Conservation (phyloP, 2,888 invertebrate species). For the Papilio protenor region DNA sequence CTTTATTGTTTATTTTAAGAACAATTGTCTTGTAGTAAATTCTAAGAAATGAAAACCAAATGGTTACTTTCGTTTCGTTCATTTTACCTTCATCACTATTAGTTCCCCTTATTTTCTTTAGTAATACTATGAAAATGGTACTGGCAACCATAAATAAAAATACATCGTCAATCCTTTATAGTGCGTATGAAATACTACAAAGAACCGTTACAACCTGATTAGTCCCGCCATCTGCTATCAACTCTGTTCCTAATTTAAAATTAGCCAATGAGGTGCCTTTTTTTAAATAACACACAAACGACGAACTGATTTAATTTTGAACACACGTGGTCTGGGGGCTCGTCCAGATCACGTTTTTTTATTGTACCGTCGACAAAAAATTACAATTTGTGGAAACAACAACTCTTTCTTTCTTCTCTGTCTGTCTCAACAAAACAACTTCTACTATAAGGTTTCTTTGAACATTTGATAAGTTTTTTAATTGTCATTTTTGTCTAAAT, state of each 20-base stretch:
- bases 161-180: not conserved
- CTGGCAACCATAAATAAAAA: not conserved
- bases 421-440: not conserved
- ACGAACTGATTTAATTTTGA: constrained; percentile 43
- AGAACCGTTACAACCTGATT: constrained; percentile 19
- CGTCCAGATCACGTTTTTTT: constrained; percentile 52
- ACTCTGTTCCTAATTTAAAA: constrained; percentile 35
- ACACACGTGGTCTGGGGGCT: constrained; percentile 63
- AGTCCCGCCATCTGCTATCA: constrained; percentile 2
- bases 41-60: not conserved
- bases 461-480: not conserved
- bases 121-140: not conserved
- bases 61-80: not conserved
- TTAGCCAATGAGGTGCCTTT: constrained; percentile 36
- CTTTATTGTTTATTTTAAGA: not conserved
- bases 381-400: not conserved
- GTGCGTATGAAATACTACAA: not conserved
- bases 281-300: constrained; percentile 28
- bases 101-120: not conserved
- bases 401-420: not conserved
- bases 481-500: not conserved
- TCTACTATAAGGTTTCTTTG: not conserved
- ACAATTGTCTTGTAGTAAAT: not conserved
- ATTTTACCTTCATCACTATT: not conserved
- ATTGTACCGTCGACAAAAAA: constrained; percentile 38